These are phyloP conservation scores for Toxotes lorentzi DNA, from an alignment of 2,797 vertebrate species.

Conservation along the genomic window DNA sequence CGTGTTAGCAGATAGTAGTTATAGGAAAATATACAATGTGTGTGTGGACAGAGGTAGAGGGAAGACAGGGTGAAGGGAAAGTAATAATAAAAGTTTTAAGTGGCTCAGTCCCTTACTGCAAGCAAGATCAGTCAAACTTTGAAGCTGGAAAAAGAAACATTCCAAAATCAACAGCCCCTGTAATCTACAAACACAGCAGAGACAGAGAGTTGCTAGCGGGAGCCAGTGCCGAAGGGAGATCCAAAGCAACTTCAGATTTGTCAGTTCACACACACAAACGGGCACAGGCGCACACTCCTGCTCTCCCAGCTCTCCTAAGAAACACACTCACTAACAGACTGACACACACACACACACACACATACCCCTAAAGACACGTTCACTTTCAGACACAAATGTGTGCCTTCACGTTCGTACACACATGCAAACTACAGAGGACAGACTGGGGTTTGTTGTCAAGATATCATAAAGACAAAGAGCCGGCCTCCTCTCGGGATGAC, in stretches of 20 bases:
- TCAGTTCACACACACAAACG: conserved; percentile 65
- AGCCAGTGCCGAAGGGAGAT: conserved; percentile 70
- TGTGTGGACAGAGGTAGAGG: conserved; percentile 33
- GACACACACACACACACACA: conserved; percentile 54
- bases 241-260: conserved; percentile 75
- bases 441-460: conserved; percentile 74
- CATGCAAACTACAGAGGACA: conserved; percentile 59
- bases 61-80: conserved; percentile 18
- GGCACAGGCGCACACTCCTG: conserved; percentile 25
- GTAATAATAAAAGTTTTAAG: conserved; percentile 73
- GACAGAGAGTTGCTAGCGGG: conserved; percentile 60
- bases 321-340: conserved; percentile 39
- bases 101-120: conserved; percentile 59
- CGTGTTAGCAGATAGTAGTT: neutral
- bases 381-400: conserved; percentile 55
- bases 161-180: conserved; percentile 77
- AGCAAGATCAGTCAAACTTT: conserved; percentile 78
- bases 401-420: conserved; percentile 42
- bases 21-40: neutral
- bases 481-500: conserved; percentile 66
- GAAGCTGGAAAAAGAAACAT: conserved; percentile 74
- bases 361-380: conserved; percentile 36
- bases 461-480: conserved; percentile 75
- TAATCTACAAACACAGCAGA: conserved; percentile 82
- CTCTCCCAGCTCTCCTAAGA: conserved; percentile 52